Base-by-base conservation (phyloP, 1,140 invertebrate genomes). In the Mya arenaria region DNA sequence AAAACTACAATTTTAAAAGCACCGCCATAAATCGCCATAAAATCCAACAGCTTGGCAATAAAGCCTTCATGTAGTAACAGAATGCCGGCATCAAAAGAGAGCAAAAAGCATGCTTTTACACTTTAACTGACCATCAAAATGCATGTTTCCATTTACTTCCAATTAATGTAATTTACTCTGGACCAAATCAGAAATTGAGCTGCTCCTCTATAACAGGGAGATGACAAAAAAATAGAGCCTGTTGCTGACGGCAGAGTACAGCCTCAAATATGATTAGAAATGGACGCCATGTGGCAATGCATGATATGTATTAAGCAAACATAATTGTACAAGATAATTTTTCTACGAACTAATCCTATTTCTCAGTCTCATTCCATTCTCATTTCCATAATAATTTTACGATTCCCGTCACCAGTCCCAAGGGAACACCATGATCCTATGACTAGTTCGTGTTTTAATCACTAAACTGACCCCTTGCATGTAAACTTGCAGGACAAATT, bases 341-440 rank as follows among this genome's bases (percentile, higher is more conserved):
- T 58, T 56, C 69, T 72, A 52, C 55, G 37, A 72, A 72, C 69
- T 72, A 72, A 72, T 72, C 69, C 69, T 13, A 25, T 72, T 72
- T 72, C 69, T 34, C 30, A 15, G 34, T 55, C 69, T 56, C 69
- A 56, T 72, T 23, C 25, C 32, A 23, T 52, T 56, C 48, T 72
- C 34, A 72, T 72, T 72, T 72, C 69, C 69, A 72, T 72, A 72
- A 72, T 72, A 72, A 72, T 72, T 72, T 72, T 72, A 55, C 69
- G 23, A 72, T 56, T 72, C 55, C 69, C 37, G 34, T 19, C 44
- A 44, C n/a, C 8, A 72, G 56, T 55, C 69, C 48, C 44, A 17
- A 4, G 69, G 69, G 69, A 72, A 17, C 37, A 32, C 15, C 32
- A 2, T 52, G 69, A 72, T 72, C 52, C 69, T 37, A 72, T 56